Conservation (phyloP, 2,888 invertebrate species). For the Aphodius granarius region DNA sequence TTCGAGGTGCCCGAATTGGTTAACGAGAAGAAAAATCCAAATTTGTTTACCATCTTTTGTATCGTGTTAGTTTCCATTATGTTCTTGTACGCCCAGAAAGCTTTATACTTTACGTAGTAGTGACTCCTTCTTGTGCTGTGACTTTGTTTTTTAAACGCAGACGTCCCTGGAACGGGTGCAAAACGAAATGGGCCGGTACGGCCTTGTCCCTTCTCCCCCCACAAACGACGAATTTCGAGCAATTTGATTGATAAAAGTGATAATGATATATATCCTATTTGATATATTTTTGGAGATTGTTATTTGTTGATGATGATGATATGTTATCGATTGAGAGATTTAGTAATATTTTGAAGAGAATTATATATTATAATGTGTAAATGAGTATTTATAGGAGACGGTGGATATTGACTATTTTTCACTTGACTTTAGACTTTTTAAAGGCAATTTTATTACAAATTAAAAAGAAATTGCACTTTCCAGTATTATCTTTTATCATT, state of each 20-base stretch:
- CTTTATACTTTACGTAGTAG: slow-evolving; percentile 44
- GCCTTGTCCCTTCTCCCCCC: neutral
- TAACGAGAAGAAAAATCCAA: slow-evolving; percentile 31
- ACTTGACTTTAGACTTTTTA: neutral
- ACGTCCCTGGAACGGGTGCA: neutral
- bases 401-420: neutral
- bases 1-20: slow-evolving; percentile 15
- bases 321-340: too few species aligned
- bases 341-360: neutral
- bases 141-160: neutral
- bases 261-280: neutral
- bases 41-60: slow-evolving; percentile 39
- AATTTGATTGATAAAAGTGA: neutral
- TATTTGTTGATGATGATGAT: neutral
- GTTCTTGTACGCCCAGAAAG: slow-evolving; percentile 43
- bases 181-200: neutral
- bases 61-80: slow-evolving; percentile 43
- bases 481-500: neutral
- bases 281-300: neutral
- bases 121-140: slow-evolving; percentile 10
- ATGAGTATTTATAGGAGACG: neutral
- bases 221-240: neutral
- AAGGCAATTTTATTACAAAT: neutral
- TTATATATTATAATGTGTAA: too few species aligned
- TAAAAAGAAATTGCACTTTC: neutral